Evolutionary conservation across 64 coral and sea anemone genomes (phyloP), one percentile per base, ranked within the genome.

Genomic region (Actinia equina): DNA sequence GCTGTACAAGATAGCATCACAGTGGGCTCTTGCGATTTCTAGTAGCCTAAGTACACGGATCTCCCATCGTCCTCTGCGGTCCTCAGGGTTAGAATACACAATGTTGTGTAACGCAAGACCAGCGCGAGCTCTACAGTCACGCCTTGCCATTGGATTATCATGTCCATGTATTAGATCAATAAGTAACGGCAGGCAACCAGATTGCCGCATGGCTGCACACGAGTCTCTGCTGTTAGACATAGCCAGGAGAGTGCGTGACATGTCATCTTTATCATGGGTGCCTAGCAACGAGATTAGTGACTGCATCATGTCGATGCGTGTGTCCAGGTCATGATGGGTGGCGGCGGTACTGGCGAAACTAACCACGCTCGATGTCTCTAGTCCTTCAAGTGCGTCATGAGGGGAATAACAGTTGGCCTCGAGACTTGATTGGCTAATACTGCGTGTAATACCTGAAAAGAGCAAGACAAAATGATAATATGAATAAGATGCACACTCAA

Each of bases 191-290:
- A 99, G 26, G 71, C 97, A 99, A 16, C 97, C 97, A 7, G 97
- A 95, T 26, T 95, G 93, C 27, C 97, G 77, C 97, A 99, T 99
- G 11, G 97, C 97, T 5, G 93, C 93, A 77, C 97, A 99, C 22
- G 89, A 92, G 83, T 99, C 97, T 23, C 87, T 99, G 59, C 93
- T 95, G 65, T 95, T 95, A 23, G 97, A 99, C 93, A 99, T 93
- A 2, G 93, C 93, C 53, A 95, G 79, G 23, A 99, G 71, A 78
- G 97, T 99, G 30, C 93, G 81, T 7, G 97, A 92, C 87, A 94
- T 95, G 26, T 99, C 97, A 30, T 95, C 93, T 70, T 92, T 92
- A 58, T 98, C 96, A 25, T 95, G 90, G 9, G 93, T 99, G 16
- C 93, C 93, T 63, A 99, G 87, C 79, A 99, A 80, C 4, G 97